These are phyloP conservation scores for Villa cingulata DNA, from an alignment of 2,888 invertebrate species.

Conservation along the genomic window DNA sequence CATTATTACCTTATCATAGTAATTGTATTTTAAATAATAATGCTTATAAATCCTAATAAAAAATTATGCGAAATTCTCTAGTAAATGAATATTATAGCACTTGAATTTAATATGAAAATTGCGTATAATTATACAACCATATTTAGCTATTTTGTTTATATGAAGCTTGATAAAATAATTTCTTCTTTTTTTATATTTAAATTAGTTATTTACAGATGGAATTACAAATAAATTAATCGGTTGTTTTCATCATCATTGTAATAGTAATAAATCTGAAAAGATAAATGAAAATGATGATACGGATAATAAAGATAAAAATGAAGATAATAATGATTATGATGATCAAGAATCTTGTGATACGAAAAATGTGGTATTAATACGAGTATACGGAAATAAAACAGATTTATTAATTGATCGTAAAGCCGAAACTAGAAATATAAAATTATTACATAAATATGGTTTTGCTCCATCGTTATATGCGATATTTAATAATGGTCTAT, in stretches of 20 bases:
- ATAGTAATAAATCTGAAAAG: slow-evolving; percentile 18
- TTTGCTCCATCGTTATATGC: slow-evolving; percentile 80
- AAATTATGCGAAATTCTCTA: too few relatives aligned
- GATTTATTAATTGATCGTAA: slow-evolving; percentile 82
- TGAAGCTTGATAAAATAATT: too few relatives aligned
- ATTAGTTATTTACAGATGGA: slow-evolving; percentile 82
- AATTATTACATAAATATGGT: slow-evolving; percentile 53
- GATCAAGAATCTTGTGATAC: slow-evolving; percentile 19
- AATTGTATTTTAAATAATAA: too few relatives aligned
- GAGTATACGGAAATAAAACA: slow-evolving; percentile 88
- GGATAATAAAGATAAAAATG: slow-evolving; percentile 11
- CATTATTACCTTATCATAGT: too few relatives aligned
- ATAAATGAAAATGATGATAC: slow-evolving; percentile 12
- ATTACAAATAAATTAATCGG: slow-evolving; percentile 86
- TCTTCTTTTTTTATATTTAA: slow-evolving; percentile 13
- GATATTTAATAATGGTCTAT: slow-evolving; percentile 84
- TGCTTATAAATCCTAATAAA: too few relatives aligned
- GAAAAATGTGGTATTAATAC: slow-evolving; percentile 64
- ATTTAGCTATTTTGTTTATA: too few relatives aligned
- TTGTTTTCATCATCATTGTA: slow-evolving; percentile 43
- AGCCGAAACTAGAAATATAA: slow-evolving; percentile 56
- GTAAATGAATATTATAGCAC: too few relatives aligned
- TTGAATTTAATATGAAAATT: too few relatives aligned
- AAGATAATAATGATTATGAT: slow-evolving; percentile 22
- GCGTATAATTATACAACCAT: too few relatives aligned